Evolutionary conservation across 2,888 invertebrate species (phyloP).

Genomic region (Suillia variegata): DNA sequence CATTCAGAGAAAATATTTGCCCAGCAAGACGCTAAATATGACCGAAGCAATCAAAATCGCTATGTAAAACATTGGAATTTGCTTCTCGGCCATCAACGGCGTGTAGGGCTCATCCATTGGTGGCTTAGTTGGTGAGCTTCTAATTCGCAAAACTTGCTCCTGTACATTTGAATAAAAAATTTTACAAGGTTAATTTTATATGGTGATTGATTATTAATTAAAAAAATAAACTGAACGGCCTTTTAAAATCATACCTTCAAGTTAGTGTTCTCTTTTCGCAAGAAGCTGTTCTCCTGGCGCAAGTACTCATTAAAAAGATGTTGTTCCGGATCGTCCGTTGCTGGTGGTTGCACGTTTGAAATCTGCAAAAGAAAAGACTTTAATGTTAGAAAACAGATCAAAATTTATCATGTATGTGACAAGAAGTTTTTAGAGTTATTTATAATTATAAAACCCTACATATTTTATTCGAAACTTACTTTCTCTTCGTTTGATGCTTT

Average conservation of each 20-base stretch:
- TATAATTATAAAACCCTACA: no score
- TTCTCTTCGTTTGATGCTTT: slow-evolving; percentile 34
- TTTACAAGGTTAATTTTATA: not conserved
- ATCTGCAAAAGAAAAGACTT: slow-evolving; percentile 43
- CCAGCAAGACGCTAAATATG: slow-evolving; percentile 76
- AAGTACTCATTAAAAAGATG: slow-evolving; percentile 66
- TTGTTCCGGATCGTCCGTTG: slow-evolving; percentile 67
- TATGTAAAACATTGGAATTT: slow-evolving; percentile 69
- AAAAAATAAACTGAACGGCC: not conserved
- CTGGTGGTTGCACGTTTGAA: slow-evolving; percentile 43
- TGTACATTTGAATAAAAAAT: slow-evolving; percentile 40
- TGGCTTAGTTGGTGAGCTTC: slow-evolving; percentile 58
- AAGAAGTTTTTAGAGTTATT: not conserved
- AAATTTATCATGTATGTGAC: not conserved
- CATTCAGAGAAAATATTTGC: slow-evolving; percentile 82
- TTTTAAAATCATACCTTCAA: slow-evolving; percentile 69
- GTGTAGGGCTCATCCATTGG: slow-evolving; percentile 64
- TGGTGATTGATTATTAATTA: slow-evolving; percentile 3
- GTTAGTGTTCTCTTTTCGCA: slow-evolving; percentile 84
- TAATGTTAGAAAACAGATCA: not conserved
- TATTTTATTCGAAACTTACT: no score
- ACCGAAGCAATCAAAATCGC: slow-evolving; percentile 72
- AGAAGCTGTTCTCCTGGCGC: slow-evolving; percentile 76
- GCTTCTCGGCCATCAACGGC: slow-evolving; percentile 66
- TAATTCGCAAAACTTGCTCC: slow-evolving; percentile 72